Conservation (phyloP, 2,888 invertebrate genomes). For the Drosophila mimica region DNA sequence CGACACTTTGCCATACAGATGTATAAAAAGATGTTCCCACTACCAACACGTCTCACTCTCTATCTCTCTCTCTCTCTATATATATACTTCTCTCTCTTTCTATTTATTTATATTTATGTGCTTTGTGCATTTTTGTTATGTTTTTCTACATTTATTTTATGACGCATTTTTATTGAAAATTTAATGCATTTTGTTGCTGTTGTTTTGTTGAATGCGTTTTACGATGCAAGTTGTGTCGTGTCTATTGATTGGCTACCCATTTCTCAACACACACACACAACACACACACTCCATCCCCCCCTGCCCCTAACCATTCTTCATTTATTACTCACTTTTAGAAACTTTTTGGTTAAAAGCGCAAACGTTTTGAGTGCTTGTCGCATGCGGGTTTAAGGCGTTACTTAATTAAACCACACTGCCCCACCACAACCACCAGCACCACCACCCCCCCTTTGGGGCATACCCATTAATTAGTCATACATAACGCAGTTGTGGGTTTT, state of each 20-base stretch:
- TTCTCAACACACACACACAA: neutral
- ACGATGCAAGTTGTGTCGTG: conserved; percentile 40
- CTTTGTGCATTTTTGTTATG: conserved; percentile 28
- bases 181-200: conserved; percentile 68
- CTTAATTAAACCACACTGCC: conserved; percentile 2
- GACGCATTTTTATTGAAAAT: conserved; percentile 72
- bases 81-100: neutral
- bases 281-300: rapidly evolving
- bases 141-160: conserved; percentile 67
- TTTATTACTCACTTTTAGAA: conserved; percentile 24
- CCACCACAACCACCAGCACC: neutral
- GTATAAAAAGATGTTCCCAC: conserved; percentile 41
- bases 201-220: conserved; percentile 41
- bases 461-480: conserved; percentile 49
- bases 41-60: conserved; percentile 23
- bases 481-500: conserved; percentile 13
- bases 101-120: conserved; percentile 1
- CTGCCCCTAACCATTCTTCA: neutral
- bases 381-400: conserved; percentile 38
- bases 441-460: conserved; percentile 4
- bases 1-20: conserved; percentile 58
- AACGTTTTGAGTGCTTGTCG: conserved; percentile 14
- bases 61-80: neutral
- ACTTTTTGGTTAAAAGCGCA: neutral
- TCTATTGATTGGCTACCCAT: conserved; percentile 41